A percentile compares a stretch with the other conserved stretches of the same genome.
phyloP scores from a whole-genome alignment of 2,113 vertebrate species.

The Fulica atra region DNA sequence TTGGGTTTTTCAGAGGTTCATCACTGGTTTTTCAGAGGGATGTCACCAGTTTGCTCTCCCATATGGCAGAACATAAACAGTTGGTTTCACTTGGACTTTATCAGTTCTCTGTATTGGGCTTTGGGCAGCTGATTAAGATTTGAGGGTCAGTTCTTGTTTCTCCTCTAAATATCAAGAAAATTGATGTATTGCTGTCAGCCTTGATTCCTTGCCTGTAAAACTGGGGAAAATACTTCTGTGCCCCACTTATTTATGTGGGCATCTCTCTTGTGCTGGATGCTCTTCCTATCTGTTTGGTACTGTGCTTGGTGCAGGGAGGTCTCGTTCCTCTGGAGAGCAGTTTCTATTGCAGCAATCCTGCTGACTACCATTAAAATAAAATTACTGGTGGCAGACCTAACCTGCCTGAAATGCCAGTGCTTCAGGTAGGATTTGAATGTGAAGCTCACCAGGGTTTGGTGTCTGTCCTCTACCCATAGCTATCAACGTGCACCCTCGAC shows the following conservation, averaged over 20 bases:
- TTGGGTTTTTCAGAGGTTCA: background rate
- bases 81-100: background rate
- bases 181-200: background rate
- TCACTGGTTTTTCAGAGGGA: background rate
- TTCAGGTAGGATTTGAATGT: background rate
- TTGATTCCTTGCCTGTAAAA: background rate
- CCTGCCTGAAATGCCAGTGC: background rate
- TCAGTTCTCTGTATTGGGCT: background rate
- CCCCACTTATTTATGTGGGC: background rate
- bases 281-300: background rate
- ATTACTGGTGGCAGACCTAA: background rate
- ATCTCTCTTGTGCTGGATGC: background rate
- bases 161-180: background rate
- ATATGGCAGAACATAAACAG: rapidly evolving
- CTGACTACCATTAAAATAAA: background rate
- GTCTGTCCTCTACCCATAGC: conserved; percentile 8
- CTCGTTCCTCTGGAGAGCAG: background rate
- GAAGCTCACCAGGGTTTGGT: conserved; percentile 23
- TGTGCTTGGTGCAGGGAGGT: background rate
- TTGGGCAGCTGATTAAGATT: background rate
- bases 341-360: background rate
- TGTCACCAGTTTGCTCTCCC: background rate
- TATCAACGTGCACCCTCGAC: background rate
- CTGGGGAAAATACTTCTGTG: background rate
- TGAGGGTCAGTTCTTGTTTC: background rate